Evolutionary conservation across 2,797 vertebrate species (phyloP), one percentile per base, ranked within the genome.

Genomic region (Ammospiza maritima): DNA sequence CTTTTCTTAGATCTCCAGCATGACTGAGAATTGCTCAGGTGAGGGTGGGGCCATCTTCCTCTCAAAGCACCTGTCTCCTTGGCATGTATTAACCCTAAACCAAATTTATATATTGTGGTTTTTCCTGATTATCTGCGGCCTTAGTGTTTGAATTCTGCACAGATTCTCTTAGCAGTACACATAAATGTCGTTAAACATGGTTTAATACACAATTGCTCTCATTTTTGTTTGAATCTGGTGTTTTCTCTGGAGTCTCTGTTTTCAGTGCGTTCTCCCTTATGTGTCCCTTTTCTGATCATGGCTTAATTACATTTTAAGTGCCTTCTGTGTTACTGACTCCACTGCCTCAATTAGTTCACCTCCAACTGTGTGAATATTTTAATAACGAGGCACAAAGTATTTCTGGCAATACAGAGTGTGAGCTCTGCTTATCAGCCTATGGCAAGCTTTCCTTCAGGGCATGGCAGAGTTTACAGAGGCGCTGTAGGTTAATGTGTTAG

Each of bases 251-350:
- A 88, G 60, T 84, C 82, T 88, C 47, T 45, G 47, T 94, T 97
- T 40, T 82, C 82, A 62, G 79, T 65, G 61, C 51, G 93, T 81
- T 95, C 78, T 94, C 89, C 92, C 76, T 87, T 92, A 72, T 56
- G 57, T 78, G 86, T 88, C 66, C 72, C 32, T 91, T 91, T 97
- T 84, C 87, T 89, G 82, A 80, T 94, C 89, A 13, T 78, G 91
- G 26, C 90, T 93, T 92, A 97, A 94, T 97, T 97, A 92, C 85
- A 82, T 97, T 97, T 97, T 96, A 97, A 97, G 96, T 97, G 95
- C 91, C 54, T 96, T 94, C 89, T 93, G 82, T 96, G 74, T 89
- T 60, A 45, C 70, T 93, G 81, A 96, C 92, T 85, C 87, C 89
- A 73, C 81, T 80, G 57, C 84, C 77, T 97, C 96, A 97, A 96